phyloP scores from a whole-genome alignment of 2,888 invertebrate genomes.

The Neoitamus cyanurus region DNA sequence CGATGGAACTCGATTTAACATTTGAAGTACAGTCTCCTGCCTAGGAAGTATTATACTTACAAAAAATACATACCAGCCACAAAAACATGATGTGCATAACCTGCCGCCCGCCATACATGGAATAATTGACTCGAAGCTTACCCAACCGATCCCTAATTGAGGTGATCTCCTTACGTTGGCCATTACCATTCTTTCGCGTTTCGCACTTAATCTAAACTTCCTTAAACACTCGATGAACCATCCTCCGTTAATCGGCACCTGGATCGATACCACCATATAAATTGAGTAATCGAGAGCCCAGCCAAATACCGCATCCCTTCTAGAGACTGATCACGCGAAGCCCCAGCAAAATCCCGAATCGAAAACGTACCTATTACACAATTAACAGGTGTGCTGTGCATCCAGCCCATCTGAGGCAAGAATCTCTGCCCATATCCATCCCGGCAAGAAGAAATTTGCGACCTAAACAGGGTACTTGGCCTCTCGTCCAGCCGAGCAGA shows the following conservation, averaged over 20 bases:
- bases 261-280: background rate
- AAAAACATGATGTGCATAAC: background rate
- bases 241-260: background rate
- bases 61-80: background rate
- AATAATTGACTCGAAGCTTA: background rate
- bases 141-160: background rate
- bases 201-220: background rate
- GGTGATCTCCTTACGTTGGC: background rate
- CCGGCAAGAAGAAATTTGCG: background rate
- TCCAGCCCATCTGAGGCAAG: background rate
- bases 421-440: background rate
- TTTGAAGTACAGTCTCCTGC: background rate
- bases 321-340: background rate
- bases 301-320: background rate
- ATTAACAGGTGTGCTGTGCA: slow-evolving; percentile 6
- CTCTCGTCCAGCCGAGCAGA: slow-evolving; percentile 17
- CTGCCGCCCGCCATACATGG: background rate
- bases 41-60: background rate
- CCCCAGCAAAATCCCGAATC: background rate
- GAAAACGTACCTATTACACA: background rate
- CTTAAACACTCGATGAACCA: background rate
- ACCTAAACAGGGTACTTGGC: slow-evolving; percentile 26
- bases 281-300: background rate
- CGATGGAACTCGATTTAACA: background rate
- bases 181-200: background rate